Evolutionary conservation across 2,888 invertebrate genomes (phyloP), one percentile per base, ranked within the genome.

Genomic region (Scelioninae gen. 2): DNA sequence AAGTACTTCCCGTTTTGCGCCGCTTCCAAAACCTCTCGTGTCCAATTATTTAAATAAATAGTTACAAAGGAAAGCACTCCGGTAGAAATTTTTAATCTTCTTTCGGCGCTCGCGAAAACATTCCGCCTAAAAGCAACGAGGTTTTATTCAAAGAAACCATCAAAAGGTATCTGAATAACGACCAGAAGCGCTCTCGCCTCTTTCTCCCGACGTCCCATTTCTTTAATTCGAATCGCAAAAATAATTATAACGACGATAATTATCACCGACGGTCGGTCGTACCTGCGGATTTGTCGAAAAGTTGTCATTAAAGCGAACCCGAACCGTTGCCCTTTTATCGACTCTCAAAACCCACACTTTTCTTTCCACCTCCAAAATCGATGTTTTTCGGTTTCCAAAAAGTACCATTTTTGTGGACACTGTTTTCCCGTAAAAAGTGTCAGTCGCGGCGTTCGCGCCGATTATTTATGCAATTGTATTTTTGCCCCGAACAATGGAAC

Each of bases 401-500:
- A n/a, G n/a, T n/a, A n/a, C n/a, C n/a, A n/a, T n/a, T n/a, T n/a
- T n/a, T n/a, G n/a, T n/a, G n/a, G n/a, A n/a, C n/a, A n/a, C n/a
- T n/a, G n/a, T n/a, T 53, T 37, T 39, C 10, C 33, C 33, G 15
- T 25, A n/a, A n/a, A n/a, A n/a, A n/a, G n/a, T n/a, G n/a, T n/a
- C n/a, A n/a, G n/a, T n/a, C n/a, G n/a, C n/a, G n/a, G n/a, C n/a
- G n/a, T n/a, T n/a, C n/a, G n/a, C n/a, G n/a, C n/a, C n/a, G n/a
- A n/a, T 50, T 52, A 55, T 68, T 68, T 63, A 63, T 61, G 67
- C 55, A 61, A 61, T 61, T 60, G 67, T 61, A 72, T n/a, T n/a
- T n/a, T n/a, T n/a, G n/a, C 60, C 60, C 58, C 60, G 52, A 33
- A 60, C 50, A 58, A 61, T 61, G 28, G 39, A 37, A 22, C 68